These are phyloP conservation scores for Gavialis gangeticus DNA, from an alignment of 2,113 vertebrate genomes.

Conservation along the genomic window DNA sequence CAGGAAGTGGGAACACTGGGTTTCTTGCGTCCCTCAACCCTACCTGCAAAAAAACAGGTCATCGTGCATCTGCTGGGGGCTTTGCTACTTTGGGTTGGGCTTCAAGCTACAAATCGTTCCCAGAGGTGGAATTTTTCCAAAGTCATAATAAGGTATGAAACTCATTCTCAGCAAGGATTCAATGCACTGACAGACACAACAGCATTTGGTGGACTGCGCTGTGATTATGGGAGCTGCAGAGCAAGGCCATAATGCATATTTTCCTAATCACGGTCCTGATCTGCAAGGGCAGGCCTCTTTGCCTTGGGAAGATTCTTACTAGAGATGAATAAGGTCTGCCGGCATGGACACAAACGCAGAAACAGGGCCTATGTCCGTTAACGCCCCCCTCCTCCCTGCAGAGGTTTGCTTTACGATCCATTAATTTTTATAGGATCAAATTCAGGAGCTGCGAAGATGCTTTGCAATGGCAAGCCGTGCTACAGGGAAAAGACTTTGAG, in stretches of 20 bases:
- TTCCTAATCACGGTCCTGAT: background rate
- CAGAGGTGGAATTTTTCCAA: constrained; percentile 29
- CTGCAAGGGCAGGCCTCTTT: background rate
- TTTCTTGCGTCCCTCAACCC: background rate
- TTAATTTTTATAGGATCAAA: background rate
- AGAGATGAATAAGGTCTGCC: background rate
- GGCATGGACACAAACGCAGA: background rate
- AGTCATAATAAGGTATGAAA: background rate
- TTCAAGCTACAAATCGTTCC: constrained; percentile 40
- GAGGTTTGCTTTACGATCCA: background rate
- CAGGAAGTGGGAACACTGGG: constrained; percentile 10
- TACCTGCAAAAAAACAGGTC: background rate
- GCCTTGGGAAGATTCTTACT: background rate
- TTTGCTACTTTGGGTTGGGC: background rate
- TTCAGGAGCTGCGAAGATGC: background rate
- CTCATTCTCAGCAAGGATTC: background rate
- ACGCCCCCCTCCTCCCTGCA: background rate
- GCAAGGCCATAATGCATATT: background rate
- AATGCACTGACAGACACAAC: background rate
- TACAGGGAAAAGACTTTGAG: background rate
- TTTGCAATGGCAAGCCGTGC: no score
- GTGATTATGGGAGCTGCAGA: background rate
- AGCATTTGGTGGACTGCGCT: background rate
- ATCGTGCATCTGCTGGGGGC: constrained; percentile 35
- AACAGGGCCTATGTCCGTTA: background rate